A percentile compares a stretch with the other conserved stretches of the same genome.
Conservation (phyloP, 1,140 invertebrate genomes). For the Zophobas atratus region DNA sequence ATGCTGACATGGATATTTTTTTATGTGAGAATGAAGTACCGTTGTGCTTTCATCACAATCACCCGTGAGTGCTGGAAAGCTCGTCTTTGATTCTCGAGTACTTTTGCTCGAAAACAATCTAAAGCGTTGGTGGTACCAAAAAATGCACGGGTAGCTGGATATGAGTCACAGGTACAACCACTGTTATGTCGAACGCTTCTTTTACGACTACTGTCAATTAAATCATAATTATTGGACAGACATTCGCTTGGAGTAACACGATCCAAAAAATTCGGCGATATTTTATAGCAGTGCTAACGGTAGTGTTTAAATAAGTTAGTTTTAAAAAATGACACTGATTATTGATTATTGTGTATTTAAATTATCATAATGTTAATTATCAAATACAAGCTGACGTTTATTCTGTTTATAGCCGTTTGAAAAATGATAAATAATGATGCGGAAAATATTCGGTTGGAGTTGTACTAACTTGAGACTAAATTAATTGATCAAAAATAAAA, state of each 20-base stretch:
- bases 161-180: conserved; percentile 20
- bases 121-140: neutral
- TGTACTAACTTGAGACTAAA: too few relatives aligned
- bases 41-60: neutral
- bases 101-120: neutral
- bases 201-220: conserved; percentile 20
- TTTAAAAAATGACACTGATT: too few relatives aligned
- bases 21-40: conserved; percentile 4
- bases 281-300: neutral
- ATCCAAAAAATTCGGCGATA: conserved; percentile 10
- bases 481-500: too few relatives aligned
- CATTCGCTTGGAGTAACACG: neutral
- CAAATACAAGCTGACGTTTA: too few relatives aligned
- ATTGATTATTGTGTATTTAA: too few relatives aligned
- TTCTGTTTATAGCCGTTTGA: too few relatives aligned
- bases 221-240: conserved; percentile 20
- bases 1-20: conserved; percentile 13
- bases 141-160: conserved; percentile 20
- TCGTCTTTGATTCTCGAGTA: too few relatives aligned
- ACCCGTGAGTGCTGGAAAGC: neutral
- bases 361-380: too few relatives aligned
- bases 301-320: neutral
- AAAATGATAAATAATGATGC: too few relatives aligned
- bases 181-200: conserved; percentile 1
- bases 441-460: too few relatives aligned